Evolutionary conservation across 35 echinoderm and acorn worm genomes (phyloP).

Genomic region (Apostichopus japonicus): DNA sequence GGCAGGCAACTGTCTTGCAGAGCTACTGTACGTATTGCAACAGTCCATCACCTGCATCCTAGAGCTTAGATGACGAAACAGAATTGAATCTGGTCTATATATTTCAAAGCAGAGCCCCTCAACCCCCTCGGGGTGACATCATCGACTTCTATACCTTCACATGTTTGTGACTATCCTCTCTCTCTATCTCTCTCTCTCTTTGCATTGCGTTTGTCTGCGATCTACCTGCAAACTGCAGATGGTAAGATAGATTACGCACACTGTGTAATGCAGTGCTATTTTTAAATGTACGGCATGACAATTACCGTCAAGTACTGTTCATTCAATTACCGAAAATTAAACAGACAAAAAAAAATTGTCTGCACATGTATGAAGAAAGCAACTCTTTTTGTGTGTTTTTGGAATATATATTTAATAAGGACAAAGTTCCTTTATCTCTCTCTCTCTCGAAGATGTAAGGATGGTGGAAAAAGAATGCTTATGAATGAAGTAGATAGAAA

Average conservation of each 20-base stretch:
- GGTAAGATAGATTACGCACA: not conserved
- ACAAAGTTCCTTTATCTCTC: no score
- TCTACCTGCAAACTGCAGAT: not conserved
- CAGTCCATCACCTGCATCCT: not conserved
- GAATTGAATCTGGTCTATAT: not conserved
- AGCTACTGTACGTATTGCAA: not conserved
- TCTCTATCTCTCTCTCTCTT: not conserved
- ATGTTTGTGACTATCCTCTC: not conserved
- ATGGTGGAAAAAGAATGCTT: no score
- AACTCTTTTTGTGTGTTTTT: no score
- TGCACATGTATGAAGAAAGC: no score
- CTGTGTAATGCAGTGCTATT: not conserved
- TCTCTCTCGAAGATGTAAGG: no score
- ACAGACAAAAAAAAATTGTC: no score
- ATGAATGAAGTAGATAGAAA: no score
- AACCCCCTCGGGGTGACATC: conserved; percentile 1
- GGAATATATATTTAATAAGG: no score
- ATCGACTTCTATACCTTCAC: not conserved
- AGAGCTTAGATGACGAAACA: not conserved
- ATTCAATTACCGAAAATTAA: no score
- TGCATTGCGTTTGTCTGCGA: not conserved
- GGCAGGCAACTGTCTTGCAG: not conserved
- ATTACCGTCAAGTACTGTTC: not conserved
- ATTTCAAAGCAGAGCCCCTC: conserved; percentile 8
- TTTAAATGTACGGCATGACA: not conserved